These are phyloP conservation scores for Sipha flava DNA, from an alignment of 1,140 invertebrate species.

Conservation along the genomic window DNA sequence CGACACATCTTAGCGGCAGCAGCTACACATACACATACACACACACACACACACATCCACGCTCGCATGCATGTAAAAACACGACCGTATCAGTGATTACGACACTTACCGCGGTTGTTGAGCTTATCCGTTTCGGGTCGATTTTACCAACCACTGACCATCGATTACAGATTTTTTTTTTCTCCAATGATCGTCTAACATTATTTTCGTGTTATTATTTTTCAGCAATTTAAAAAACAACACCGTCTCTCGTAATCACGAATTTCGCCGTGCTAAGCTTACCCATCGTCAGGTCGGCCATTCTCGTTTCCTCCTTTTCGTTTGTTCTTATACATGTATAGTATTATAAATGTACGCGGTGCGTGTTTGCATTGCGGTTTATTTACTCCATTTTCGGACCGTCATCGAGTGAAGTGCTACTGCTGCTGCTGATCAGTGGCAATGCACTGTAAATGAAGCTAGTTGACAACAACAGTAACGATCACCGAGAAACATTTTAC, in stretches of 20 bases:
- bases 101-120: neutral
- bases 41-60: neutral
- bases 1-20: neutral
- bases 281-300: too few species aligned
- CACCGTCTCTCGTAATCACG: too few species aligned
- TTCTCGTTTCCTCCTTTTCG: neutral
- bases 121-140: neutral
- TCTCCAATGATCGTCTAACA: neutral
- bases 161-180: constrained; percentile 25
- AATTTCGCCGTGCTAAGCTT: too few species aligned
- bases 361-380: neutral
- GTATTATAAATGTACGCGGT: neutral
- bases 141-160: constrained; percentile 28
- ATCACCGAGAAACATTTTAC: neutral
- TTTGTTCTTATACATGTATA: neutral
- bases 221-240: neutral
- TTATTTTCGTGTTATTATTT: neutral
- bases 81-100: neutral
- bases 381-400: neutral
- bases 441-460: neutral
- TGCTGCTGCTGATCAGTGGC: neutral
- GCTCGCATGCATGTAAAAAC: neutral
- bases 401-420: neutral
- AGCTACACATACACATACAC: too few species aligned
- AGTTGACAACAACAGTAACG: neutral